Base-by-base conservation (phyloP, 2,888 invertebrate species). In the Tiphia femorata region DNA sequence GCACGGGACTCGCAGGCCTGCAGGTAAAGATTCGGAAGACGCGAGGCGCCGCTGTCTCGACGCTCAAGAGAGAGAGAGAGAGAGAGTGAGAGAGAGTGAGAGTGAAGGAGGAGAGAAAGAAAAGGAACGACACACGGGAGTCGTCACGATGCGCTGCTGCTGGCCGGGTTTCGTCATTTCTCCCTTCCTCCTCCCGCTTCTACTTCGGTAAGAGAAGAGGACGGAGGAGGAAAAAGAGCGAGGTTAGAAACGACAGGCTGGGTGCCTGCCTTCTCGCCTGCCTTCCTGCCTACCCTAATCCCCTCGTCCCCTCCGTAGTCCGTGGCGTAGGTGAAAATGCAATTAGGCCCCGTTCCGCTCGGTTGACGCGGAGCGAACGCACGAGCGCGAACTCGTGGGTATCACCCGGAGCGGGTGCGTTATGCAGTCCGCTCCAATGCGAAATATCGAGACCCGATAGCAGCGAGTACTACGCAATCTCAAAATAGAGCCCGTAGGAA, bases 301-400 rank as follows among this genome's bases (percentile, higher is more conserved):
- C 20, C 4, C 19, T 16, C 8, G 38, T 17, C 17, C 17, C 16
- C 17, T 38, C 23, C 41, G 16, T 12, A 38, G 52, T 47, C 46
- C 30, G 43, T 47, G 33, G 42, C 58, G 42, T 66, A 59, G 64
- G 59, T 69, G 70, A 70, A 67, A 70, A 69, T 66, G 61, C 62
- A 69, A 69, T 69, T 69, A 69, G 56, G 41, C 44, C 53, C 30
- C 58, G 70, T 67, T 69, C 59, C 64, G 56, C 67, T 52, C 59
- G 70, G 64, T 64, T 61, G 66, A 54, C 47, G 69, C 47, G 60
- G 69, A 68, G 58, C 57, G 35, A 23, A 25, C 40, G 20, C 41
- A 35, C 30, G 14, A 35, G 25, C 44, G 48, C 49, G 27, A 62
- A 27, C 48, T 33, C 49, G 25, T 52, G 30, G 37, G 17, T 51